Evolutionary conservation across 2,888 invertebrate genomes (phyloP), one percentile per base, ranked within the genome.

Genomic region (Pyrrhopygopsis socrates): DNA sequence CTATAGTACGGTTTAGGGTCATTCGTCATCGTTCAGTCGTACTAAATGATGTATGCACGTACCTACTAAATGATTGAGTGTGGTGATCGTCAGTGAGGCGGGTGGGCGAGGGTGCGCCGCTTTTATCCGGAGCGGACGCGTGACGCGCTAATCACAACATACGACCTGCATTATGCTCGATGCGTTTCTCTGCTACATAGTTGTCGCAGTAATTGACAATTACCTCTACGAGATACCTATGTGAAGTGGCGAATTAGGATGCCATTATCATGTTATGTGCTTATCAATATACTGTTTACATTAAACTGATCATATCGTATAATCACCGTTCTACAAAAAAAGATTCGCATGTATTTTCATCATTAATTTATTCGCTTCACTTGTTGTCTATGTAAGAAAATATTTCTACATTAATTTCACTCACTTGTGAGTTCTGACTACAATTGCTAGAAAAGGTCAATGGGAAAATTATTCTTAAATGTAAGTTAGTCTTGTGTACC

Each of bases 1-100:
- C 2, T 18, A 18, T 22, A 58, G 58, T 22, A 24, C 13, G 4
- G 58, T 58, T 58, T 58, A 58, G 58, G 58, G 22, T 54, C 58
- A 58, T 24, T 13, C 24, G 58, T 58, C 58, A 60, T 29, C 85
- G 84, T 81, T 75, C 76, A 27, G 24, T 24, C 13, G 68, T 24
- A 27, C 22, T 77, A 68, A 78, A 38, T 78, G 77, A 78, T 78
- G 67, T 50, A 78, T 65, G 68, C 68, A 76, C 34, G 18, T 77
- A 73, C 34, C 13, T 77, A 73, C 77, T 84, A 78, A 85, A 74
- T 81, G 81, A 85, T 80, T 67, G 79, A 84, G 76, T 81, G 84
- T n/a, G n/a, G n/a, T n/a, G n/a, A n/a, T 18, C 68, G 60, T 18
- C 54, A 58, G 20, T 27, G 22, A 30, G 22, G 68, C 27, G 50